Conservation (phyloP, 1,140 invertebrate species). For the Apis laboriosa region DNA sequence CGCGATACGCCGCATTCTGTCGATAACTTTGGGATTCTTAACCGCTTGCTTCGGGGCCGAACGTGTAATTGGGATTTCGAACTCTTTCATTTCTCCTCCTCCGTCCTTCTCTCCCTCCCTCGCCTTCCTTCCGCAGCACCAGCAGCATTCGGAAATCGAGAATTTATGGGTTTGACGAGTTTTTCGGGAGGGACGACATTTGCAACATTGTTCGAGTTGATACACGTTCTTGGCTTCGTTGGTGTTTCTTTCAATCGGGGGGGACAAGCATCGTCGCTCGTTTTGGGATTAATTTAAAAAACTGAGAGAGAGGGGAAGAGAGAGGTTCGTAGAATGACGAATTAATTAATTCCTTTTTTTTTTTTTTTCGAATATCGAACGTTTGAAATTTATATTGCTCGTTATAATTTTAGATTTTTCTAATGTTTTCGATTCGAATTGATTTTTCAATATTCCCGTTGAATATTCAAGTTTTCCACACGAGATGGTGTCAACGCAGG, state of each 20-base stretch:
- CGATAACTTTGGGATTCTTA: conserved; percentile 39
- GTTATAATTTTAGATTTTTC: too few species aligned
- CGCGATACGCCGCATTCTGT: conserved; percentile 37
- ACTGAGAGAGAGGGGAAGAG: too few species aligned
- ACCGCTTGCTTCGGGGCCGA: not conserved
- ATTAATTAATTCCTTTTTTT: too few species aligned
- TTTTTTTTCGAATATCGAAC: not conserved
- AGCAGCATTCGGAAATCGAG: not conserved
- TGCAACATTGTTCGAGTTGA: not conserved
- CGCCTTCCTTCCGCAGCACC: not conserved
- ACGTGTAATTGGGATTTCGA: conserved; percentile 37
- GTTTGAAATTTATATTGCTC: not conserved
- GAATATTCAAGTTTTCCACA: not conserved
- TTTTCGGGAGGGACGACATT: not conserved
- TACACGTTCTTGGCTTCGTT: too few species aligned
- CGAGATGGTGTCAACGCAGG: not conserved
- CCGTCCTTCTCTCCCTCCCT: not conserved
- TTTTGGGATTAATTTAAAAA: conserved; percentile 1
- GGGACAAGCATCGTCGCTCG: too few species aligned
- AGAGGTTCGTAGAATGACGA: too few species aligned
- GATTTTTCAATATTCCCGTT: too few species aligned
- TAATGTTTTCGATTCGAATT: too few species aligned
- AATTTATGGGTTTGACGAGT: conserved; percentile 10
- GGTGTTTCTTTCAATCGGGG: too few species aligned
- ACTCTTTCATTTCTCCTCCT: not conserved